phyloP scores from a whole-genome alignment of 2,113 vertebrate species.

The Chamaea fasciata region DNA sequence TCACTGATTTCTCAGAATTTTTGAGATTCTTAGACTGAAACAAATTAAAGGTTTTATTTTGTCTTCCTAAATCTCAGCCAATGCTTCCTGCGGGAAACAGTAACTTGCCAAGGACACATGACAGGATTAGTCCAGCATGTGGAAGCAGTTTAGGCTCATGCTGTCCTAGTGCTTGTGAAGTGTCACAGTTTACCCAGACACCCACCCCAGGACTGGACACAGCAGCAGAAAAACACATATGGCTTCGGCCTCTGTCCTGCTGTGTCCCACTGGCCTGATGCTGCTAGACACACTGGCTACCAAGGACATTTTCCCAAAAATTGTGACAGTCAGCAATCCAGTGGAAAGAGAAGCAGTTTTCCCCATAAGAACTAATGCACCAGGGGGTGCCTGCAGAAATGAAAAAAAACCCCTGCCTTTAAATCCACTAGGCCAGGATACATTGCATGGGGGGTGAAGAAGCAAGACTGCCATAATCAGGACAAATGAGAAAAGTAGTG shows the following conservation, averaged over 20 bases:
- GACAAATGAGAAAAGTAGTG: not conserved
- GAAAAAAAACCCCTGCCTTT: not conserved
- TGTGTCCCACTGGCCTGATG: not conserved
- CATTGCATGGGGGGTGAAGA: not conserved
- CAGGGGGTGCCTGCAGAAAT: not conserved
- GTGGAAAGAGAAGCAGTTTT: not conserved
- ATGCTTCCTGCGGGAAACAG: not conserved
- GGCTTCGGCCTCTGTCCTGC: not conserved
- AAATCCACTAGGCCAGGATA: not conserved
- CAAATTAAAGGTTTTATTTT: not conserved
- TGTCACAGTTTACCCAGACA: not conserved
- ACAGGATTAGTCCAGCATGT: not conserved
- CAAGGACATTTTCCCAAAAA: not conserved
- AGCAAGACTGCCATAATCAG: not conserved
- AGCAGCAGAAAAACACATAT: not conserved
- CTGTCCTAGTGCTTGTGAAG: not conserved
- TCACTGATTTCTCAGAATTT: not conserved
- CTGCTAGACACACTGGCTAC: not conserved
- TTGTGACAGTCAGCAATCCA: not conserved
- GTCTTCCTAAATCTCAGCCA: not conserved
- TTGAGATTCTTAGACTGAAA: not conserved
- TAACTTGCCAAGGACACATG: not conserved
- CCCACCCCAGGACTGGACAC: not conserved
- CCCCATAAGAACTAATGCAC: not conserved
- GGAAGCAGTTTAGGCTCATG: not conserved